These are phyloP conservation scores for Amblyornis subalaris DNA, from an alignment of 2,113 vertebrate species.

Conservation along the genomic window DNA sequence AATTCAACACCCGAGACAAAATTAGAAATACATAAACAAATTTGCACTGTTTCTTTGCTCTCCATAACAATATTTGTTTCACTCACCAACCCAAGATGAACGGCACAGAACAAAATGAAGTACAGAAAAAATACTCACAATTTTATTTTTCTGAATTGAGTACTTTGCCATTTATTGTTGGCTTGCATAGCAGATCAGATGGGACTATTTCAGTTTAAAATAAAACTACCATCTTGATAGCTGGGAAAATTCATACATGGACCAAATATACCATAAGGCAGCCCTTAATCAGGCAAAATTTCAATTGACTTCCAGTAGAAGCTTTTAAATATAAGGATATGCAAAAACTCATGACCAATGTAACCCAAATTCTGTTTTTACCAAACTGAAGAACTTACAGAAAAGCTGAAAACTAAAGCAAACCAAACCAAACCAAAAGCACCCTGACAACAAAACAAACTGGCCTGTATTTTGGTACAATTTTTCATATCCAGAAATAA, in stretches of 20 bases:
- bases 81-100: background rate
- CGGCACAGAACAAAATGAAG: background rate
- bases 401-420: background rate
- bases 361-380: background rate
- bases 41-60: constrained; percentile 42
- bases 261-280: background rate
- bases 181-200: background rate
- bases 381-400: background rate
- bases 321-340: background rate
- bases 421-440: background rate
- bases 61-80: constrained; percentile 49
- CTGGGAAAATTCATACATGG: background rate
- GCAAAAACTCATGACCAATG: background rate
- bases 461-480: background rate
- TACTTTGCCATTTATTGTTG: background rate
- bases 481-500: background rate
- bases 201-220: background rate
- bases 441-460: background rate
- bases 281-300: background rate
- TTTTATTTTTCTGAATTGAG: background rate
- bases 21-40: constrained; percentile 52
- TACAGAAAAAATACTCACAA: background rate
- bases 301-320: background rate
- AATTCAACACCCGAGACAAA: constrained; percentile 52
- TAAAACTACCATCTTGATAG: background rate